Evolutionary conservation across 2,888 invertebrate species (phyloP).

Genomic region (Venusia cambrica): DNA sequence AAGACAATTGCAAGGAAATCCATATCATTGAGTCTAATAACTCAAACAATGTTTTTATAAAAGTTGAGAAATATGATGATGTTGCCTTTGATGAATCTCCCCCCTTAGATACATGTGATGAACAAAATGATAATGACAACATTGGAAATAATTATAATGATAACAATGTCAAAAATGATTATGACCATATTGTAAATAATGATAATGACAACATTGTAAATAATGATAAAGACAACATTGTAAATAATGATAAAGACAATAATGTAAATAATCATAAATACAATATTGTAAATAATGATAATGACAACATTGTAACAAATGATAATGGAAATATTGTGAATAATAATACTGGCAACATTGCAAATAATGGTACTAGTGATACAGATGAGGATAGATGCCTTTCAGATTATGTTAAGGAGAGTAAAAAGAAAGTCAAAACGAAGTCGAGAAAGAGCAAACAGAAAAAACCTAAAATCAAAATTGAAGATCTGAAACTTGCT

Average conservation of each 20-base stretch:
- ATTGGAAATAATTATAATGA: neutral
- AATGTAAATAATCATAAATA: neutral
- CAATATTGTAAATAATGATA: neutral
- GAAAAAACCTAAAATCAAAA: conserved; percentile 10
- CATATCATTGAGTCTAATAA: neutral
- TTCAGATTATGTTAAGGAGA: conserved; percentile 3
- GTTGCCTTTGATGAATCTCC: too few relatives aligned
- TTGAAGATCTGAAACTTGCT: conserved; percentile 1
- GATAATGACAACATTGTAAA: neutral
- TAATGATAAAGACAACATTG: conserved; percentile 1
- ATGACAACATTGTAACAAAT: neutral
- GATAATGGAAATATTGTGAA: neutral
- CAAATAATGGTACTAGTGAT: too few relatives aligned
- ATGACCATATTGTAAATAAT: neutral
- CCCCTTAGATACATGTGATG: too few relatives aligned
- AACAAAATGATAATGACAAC: neutral
- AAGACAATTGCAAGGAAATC: conserved; percentile 3
- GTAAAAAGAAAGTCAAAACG: conserved; percentile 3
- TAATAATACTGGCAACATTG: neutral
- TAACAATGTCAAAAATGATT: neutral
- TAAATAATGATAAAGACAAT: too few relatives aligned
- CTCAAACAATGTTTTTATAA: conserved; percentile 3
- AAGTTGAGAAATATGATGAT: conserved; percentile 8
- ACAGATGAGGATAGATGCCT: conserved; percentile 14
- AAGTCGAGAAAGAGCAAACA: conserved; percentile 1